Conservation (phyloP, 2,888 invertebrate genomes). For the Trachelus stipa region DNA sequence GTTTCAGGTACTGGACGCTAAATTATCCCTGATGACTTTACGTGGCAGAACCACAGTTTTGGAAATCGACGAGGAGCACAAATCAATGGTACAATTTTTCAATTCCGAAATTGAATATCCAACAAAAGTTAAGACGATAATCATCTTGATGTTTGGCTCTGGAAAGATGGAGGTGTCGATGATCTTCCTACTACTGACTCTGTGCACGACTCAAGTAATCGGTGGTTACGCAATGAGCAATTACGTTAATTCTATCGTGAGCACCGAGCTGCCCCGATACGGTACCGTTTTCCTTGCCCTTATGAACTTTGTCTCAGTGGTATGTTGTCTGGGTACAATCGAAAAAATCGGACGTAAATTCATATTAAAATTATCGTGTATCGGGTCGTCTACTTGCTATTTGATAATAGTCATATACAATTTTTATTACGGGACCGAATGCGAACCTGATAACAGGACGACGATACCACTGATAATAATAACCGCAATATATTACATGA, state of each 20-base stretch:
- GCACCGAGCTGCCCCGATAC: conserved; percentile 20
- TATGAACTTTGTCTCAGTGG: conserved; percentile 29
- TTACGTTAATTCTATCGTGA: conserved; percentile 29
- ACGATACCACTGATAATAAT: conserved; percentile 24
- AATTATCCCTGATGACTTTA: conserved; percentile 35
- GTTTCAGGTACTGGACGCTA: conserved; percentile 37
- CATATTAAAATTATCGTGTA: conserved; percentile 29
- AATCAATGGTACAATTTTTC: conserved; percentile 34
- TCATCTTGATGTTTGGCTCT: conserved; percentile 8
- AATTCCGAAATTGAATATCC: conserved; percentile 7
- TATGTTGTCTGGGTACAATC: conserved; percentile 32
- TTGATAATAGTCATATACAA: conserved; percentile 28
- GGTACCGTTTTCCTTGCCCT: conserved; percentile 30
- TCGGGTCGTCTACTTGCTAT: conserved; percentile 36
- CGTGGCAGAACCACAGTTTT: conserved; percentile 28
- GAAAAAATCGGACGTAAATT: conserved; percentile 32
- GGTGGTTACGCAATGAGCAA: conserved; percentile 34
- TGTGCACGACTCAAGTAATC: conserved; percentile 39
- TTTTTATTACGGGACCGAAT: neutral
- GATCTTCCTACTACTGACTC: conserved; percentile 19
- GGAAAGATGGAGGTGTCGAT: conserved; percentile 8
- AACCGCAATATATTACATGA: conserved; percentile 30
- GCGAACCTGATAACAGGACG: neutral
- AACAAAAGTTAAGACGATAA: neutral
- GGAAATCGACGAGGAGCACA: conserved; percentile 38